Evolutionary conservation across 2,888 invertebrate species (phyloP).

Genomic region (Eumacrocentrus americanus): DNA sequence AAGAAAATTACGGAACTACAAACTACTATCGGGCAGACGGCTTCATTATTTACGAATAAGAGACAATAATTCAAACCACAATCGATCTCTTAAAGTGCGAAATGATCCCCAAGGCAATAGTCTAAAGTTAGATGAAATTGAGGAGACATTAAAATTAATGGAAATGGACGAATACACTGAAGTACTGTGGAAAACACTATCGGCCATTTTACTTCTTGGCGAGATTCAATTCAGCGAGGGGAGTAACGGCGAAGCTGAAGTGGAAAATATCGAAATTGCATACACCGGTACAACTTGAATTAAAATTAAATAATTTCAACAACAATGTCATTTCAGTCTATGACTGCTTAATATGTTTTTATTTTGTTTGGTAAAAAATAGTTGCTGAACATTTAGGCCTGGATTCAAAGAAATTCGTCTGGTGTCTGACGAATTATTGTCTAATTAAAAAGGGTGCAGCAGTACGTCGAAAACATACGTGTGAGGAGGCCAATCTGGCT

Average conservation of each 20-base stretch:
- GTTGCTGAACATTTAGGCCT: constrained; percentile 78
- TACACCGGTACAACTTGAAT: constrained; percentile 62
- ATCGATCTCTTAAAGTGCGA: constrained; percentile 67
- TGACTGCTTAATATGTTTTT: not conserved
- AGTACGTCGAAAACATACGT: constrained; percentile 71
- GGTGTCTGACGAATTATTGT: constrained; percentile 87
- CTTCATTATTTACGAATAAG: constrained; percentile 77
- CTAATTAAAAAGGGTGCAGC: constrained; percentile 77
- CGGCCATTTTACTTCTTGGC: constrained; percentile 80
- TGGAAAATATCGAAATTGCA: constrained; percentile 76
- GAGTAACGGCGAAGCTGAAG: constrained; percentile 70
- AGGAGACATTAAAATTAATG: constrained; percentile 69
- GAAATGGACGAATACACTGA: constrained; percentile 77
- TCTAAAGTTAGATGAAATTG: constrained; percentile 69
- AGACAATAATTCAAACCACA: constrained; percentile 65
- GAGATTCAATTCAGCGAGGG: constrained; percentile 78
- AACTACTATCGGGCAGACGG: constrained; percentile 71
- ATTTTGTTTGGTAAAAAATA: constrained; percentile 40
- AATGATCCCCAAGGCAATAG: constrained; percentile 72
- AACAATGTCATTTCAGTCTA: not conserved
- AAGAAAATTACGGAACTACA: constrained; percentile 71
- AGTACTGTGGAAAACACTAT: constrained; percentile 72
- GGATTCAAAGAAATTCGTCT: constrained; percentile 81
- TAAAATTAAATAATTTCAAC: not conserved
- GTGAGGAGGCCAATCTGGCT: constrained; percentile 82